These are phyloP conservation scores for Octodon degus DNA, from an alignment of 2,113 vertebrate species.

Conservation along the genomic window DNA sequence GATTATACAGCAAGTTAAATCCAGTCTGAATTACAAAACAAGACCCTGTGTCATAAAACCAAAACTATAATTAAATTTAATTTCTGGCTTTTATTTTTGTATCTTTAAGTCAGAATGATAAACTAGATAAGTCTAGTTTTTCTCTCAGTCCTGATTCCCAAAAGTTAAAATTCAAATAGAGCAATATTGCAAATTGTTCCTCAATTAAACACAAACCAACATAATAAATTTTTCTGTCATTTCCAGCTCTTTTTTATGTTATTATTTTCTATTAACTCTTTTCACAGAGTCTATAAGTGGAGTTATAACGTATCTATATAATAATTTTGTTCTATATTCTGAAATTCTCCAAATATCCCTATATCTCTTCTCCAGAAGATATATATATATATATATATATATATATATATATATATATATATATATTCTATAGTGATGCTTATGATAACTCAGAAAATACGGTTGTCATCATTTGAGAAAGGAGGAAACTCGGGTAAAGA, in stretches of 20 bases:
- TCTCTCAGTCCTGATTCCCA: not conserved
- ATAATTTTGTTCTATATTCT: not conserved
- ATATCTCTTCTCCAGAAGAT: not conserved
- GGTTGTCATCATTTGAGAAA: constrained; percentile 17
- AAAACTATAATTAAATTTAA: not conserved
- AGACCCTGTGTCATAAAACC: not conserved
- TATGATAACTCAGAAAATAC: constrained; percentile 24
- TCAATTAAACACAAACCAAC: not conserved
- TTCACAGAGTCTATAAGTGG: not conserved
- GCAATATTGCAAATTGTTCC: not conserved
- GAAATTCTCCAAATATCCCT: constrained; percentile 31
- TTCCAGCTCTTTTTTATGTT: not conserved
- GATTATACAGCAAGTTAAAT: not conserved
- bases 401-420: not conserved
- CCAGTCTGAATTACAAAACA: not conserved
- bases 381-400: too few relatives aligned
- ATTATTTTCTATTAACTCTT: not conserved
- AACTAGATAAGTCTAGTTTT: not conserved
- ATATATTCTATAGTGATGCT: not conserved
- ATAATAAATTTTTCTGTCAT: not conserved
- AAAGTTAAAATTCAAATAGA: not conserved
- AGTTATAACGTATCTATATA: not conserved
- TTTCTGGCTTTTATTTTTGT: not conserved
- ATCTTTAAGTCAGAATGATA: constrained; percentile 43
- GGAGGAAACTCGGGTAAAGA: not conserved